Evolutionary conservation across 2,888 invertebrate genomes (phyloP).

Genomic region (Protophormia terraenovae): DNA sequence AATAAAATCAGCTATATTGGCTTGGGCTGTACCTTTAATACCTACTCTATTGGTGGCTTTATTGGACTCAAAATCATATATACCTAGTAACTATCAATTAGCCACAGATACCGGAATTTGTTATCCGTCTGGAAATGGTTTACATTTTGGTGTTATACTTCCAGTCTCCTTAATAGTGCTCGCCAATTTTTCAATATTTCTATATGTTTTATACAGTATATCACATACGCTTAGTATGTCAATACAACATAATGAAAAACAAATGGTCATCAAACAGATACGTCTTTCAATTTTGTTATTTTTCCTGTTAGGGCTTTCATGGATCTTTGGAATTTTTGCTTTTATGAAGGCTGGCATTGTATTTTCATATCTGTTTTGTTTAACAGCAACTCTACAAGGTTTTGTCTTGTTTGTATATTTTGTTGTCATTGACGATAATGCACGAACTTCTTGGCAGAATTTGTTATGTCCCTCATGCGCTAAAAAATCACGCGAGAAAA

Average conservation of each 20-base stretch:
- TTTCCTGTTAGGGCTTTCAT: conserved; percentile 84
- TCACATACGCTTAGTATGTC: conserved; percentile 78
- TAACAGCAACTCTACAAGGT: conserved; percentile 85
- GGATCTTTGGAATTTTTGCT: conserved; percentile 84
- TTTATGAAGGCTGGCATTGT: conserved; percentile 82
- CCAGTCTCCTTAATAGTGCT: conserved; percentile 83
- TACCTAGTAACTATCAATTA: conserved; percentile 73
- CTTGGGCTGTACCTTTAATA: conserved; percentile 85
- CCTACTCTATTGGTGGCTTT: conserved; percentile 83
- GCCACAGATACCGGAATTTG: conserved; percentile 81
- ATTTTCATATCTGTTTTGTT: conserved; percentile 85
- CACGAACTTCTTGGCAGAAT: conserved; percentile 82
- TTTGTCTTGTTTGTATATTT: conserved; percentile 85
- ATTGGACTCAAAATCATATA: conserved; percentile 82
- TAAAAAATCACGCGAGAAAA: conserved; percentile 35
- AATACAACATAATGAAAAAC: conserved; percentile 76
- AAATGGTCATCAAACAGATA: conserved; percentile 81
- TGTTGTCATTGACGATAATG: conserved; percentile 83
- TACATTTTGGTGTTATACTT: conserved; percentile 82
- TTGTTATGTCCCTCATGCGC: conserved; percentile 49
- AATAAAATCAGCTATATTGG: conserved; percentile 84
- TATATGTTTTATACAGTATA: conserved; percentile 82
- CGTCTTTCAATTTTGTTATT: conserved; percentile 84
- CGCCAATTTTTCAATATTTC: conserved; percentile 83
- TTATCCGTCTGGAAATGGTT: conserved; percentile 83